A percentile compares a stretch with the other conserved stretches of the same genome.
phyloP scores from a whole-genome alignment of 2,113 vertebrate species.

The Ceuthmochares aereus region DNA sequence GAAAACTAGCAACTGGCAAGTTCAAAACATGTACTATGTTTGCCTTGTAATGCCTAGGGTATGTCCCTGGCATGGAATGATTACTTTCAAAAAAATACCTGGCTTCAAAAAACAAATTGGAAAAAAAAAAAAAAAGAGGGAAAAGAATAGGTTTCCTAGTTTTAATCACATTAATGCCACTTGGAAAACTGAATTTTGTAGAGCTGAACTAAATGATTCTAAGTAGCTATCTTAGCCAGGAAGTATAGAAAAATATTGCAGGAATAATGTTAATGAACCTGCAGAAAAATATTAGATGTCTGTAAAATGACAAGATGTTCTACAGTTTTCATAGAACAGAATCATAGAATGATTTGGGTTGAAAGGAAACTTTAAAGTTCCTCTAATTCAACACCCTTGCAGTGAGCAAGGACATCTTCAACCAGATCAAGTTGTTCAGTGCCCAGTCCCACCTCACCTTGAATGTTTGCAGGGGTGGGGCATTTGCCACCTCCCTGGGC shows the following conservation, averaged over 20 bases:
- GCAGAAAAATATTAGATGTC: background rate
- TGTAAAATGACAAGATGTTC: background rate
- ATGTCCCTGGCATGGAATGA: background rate
- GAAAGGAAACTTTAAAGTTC: too few relatives aligned
- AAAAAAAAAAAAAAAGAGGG: background rate
- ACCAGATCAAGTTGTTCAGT: too few relatives aligned
- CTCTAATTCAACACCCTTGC: too few relatives aligned
- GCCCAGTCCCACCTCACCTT: too few relatives aligned
- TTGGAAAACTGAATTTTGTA: background rate
- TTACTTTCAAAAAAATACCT: background rate
- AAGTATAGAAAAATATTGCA: background rate
- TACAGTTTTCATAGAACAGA: background rate
- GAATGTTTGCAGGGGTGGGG: too few relatives aligned
- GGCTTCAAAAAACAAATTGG: background rate
- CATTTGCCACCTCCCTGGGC: too few relatives aligned
- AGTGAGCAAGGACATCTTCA: too few relatives aligned
- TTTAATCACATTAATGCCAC: background rate
- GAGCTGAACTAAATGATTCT: background rate
- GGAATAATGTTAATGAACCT: background rate
- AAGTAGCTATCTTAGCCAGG: background rate
- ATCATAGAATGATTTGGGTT: too few relatives aligned
- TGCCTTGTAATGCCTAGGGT: background rate
- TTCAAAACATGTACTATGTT: background rate
- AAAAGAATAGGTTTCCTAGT: background rate
- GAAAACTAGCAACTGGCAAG: background rate